Conservation (phyloP, 2,113 vertebrate genomes). For the Thunnus maccoyii region DNA sequence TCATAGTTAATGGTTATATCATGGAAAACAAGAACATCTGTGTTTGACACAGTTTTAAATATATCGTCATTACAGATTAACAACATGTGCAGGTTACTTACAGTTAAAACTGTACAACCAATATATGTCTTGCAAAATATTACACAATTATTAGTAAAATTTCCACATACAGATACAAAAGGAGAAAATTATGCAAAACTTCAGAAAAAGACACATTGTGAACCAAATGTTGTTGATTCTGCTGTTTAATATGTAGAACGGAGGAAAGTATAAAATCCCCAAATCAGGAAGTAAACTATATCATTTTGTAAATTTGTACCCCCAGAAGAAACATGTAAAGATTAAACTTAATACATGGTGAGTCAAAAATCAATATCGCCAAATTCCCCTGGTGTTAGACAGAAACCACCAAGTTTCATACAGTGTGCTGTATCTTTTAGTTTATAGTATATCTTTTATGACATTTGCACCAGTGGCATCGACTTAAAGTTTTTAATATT, state of each 20-base stretch:
- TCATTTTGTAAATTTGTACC: conserved; percentile 6
- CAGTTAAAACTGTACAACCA: conserved; percentile 45
- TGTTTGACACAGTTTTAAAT: conserved; percentile 45
- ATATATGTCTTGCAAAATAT: conserved; percentile 17
- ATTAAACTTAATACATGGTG: background rate
- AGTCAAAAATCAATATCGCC: conserved; percentile 19
- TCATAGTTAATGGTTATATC: conserved; percentile 43
- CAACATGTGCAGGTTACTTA: conserved; percentile 4
- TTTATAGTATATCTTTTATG: conserved; percentile 4
- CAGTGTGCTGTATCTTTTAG: background rate
- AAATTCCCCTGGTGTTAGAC: conserved; percentile 17
- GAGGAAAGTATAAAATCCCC: background rate
- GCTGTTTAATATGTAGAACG: background rate
- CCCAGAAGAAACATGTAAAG: conserved; percentile 13
- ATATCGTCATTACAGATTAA: conserved; percentile 51
- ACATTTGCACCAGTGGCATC: background rate
- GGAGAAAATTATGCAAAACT: background rate
- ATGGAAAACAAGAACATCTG: conserved; percentile 24
- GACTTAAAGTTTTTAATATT: conserved; percentile 42
- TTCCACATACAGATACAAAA: background rate
- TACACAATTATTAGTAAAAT: background rate
- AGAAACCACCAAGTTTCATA: conserved; percentile 6
- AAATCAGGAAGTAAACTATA: conserved; percentile 43
- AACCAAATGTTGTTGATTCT: background rate
- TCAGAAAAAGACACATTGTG: background rate